Base-by-base conservation (phyloP, 2,797 vertebrate genomes). In the Lateolabrax maculatus region DNA sequence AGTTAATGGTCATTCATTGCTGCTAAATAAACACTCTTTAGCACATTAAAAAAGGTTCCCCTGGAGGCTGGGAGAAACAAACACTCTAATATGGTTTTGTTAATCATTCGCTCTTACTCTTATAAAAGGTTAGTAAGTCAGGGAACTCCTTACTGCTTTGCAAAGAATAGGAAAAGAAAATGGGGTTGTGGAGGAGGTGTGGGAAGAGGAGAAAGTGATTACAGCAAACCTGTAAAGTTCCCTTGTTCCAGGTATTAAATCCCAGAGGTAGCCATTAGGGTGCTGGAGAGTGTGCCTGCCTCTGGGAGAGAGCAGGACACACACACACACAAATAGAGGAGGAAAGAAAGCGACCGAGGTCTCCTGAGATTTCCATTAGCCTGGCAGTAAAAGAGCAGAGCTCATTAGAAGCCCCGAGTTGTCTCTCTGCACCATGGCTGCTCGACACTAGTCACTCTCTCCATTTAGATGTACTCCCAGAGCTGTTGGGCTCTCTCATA, bases 281-380 rank as follows among this genome's bases (percentile, higher is more conserved):
- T 76, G 89, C 63, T 49, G 79, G 71, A 80, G 88, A 90, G 85
- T 48, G 75, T 57, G 64, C 11, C 71, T 77, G 84, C 90, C 89
- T 84, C 71, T 87, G 90, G 90, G 91, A 87, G 57, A 79, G 71
- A 84, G 60, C 71, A 73, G 27, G 66, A 25, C 21, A 41, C 71
- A 67, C 52, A 77, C 63, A 70, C 51, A 58, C 36, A 29, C 23
- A 68, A 0, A 58, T 25, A 69, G 10, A 81, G 9, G 43, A 8
- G 65, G 56, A 49, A 23, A 46, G 65, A 60, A 65, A 57, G 55
- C n/a, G 51, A 34, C 72, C 0, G 53, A 76, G 83, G 87, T 90
- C 94, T 92, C 93, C 92, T 3, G 89, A 92, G 94, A 90, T 92
- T 95, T 93, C 88, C 92, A 93, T 95, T 93, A 95, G 94, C 89